Conservation (phyloP, 2,113 vertebrate species). For the Pontoporia blainvillei region DNA sequence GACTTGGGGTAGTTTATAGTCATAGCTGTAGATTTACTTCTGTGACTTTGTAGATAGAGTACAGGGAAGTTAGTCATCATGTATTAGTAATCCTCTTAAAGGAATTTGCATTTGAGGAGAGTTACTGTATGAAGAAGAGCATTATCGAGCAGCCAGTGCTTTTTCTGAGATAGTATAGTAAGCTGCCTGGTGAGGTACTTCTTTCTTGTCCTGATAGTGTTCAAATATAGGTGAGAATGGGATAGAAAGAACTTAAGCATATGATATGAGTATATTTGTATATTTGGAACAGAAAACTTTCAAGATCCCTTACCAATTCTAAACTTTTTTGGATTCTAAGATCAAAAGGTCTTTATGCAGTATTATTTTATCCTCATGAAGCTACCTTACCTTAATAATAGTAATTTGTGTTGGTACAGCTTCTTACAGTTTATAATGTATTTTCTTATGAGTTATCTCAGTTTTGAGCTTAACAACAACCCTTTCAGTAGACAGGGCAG, state of each 20-base stretch:
- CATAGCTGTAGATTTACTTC: slow-evolving; percentile 23
- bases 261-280: background rate
- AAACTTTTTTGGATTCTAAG: background rate
- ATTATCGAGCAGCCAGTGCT: slow-evolving; percentile 24
- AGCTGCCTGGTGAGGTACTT: background rate
- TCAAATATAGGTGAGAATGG: background rate
- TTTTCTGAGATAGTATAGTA: background rate
- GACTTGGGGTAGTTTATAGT: background rate
- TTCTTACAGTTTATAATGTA: slow-evolving; percentile 31
- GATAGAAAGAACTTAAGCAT: slow-evolving; percentile 5
- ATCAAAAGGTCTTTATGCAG: slow-evolving; percentile 16
- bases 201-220: slow-evolving; percentile 19
- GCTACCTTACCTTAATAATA: slow-evolving; percentile 33
- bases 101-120: slow-evolving; percentile 23
- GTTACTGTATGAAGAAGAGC: slow-evolving; percentile 10
- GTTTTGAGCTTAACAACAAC: slow-evolving; percentile 24
- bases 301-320: background rate
- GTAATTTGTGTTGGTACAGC: background rate
- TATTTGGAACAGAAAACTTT: slow-evolving; percentile 38
- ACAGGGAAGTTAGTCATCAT: slow-evolving; percentile 6
- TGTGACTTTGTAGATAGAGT: slow-evolving; percentile 21
- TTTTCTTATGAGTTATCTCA: slow-evolving; percentile 15
- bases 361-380: slow-evolving; percentile 35
- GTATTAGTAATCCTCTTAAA: slow-evolving; percentile 25
- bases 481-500: background rate